These are phyloP conservation scores for Lordiphosa collinella DNA, from an alignment of 1,140 invertebrate species.

Conservation along the genomic window DNA sequence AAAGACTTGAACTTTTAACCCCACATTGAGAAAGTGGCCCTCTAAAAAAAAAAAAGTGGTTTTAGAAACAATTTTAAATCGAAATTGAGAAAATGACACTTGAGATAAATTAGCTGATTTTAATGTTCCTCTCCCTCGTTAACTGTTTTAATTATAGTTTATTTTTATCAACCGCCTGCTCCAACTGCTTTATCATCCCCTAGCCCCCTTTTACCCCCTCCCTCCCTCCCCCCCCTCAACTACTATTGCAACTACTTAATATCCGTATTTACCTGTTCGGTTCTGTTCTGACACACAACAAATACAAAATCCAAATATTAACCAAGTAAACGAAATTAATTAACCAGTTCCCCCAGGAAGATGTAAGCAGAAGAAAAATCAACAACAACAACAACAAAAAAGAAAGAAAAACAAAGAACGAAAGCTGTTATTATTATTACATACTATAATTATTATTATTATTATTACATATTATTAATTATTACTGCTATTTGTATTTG, in stretches of 20 bases:
- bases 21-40: too few relatives aligned
- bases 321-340: slow-evolving; percentile 11
- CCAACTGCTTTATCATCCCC: too few relatives aligned
- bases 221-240: too few relatives aligned
- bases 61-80: too few relatives aligned
- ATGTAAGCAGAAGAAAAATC: slow-evolving; percentile 12
- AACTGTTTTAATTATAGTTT: background rate
- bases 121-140: slow-evolving; percentile 7
- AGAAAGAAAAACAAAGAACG: slow-evolving; percentile 41
- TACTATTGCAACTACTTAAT: too few relatives aligned
- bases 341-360: background rate
- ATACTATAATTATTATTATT: slow-evolving; percentile 41
- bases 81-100: too few relatives aligned
- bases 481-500: slow-evolving; percentile 29
- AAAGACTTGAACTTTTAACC: too few relatives aligned
- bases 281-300: background rate
- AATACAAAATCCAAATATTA: slow-evolving; percentile 1
- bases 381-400: slow-evolving; percentile 15
- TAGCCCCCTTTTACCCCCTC: too few relatives aligned
- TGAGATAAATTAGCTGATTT: slow-evolving; percentile 35
- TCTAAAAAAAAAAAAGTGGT: too few relatives aligned
- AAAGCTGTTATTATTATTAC: slow-evolving; percentile 71
- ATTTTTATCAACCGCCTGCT: slow-evolving; percentile 11
- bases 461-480: slow-evolving; percentile 54
- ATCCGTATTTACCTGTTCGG: too few relatives aligned